Evolutionary conservation across 2,113 vertebrate species (phyloP).

Genomic region (Cyanoramphus novaezelandiae): DNA sequence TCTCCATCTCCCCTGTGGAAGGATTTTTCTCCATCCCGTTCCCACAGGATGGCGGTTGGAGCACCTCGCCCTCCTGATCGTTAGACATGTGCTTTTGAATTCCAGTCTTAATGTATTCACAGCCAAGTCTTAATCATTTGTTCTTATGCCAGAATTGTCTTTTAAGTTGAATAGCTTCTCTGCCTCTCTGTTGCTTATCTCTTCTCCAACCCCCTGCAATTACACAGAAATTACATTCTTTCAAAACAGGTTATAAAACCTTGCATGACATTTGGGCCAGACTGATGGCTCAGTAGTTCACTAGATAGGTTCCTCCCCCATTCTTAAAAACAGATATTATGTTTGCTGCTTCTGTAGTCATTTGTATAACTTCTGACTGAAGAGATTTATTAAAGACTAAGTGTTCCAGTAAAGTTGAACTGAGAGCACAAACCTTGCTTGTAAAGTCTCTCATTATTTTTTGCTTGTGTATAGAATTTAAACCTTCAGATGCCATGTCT

Average conservation of each 20-base stretch:
- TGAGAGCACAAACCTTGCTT: not conserved
- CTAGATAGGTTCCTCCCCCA: not conserved
- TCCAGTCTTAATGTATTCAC: not conserved
- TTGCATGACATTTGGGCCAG: not conserved
- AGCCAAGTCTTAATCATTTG: slow-evolving; percentile 16
- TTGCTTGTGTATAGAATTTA: not conserved
- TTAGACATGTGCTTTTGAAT: not conserved
- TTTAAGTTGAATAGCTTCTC: slow-evolving; percentile 8
- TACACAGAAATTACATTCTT: slow-evolving; percentile 39
- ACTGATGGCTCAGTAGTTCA: slow-evolving; percentile 4
- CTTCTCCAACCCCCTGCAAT: slow-evolving; percentile 8
- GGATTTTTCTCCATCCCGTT: not conserved
- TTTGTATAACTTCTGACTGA: slow-evolving; percentile 25
- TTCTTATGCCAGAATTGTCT: slow-evolving; percentile 39
- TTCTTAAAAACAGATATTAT: slow-evolving; percentile 26
- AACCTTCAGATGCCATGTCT: not conserved
- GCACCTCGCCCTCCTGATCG: not conserved
- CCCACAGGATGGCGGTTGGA: accelerated
- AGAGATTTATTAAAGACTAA: slow-evolving; percentile 35
- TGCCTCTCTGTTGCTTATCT: slow-evolving; percentile 42
- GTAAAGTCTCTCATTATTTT: not conserved
- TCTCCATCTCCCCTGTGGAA: not conserved
- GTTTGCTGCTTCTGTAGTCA: slow-evolving; percentile 33
- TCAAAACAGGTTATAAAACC: slow-evolving; percentile 5
- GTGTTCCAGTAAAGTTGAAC: not conserved